phyloP scores from a whole-genome alignment of 2,888 invertebrate species.

The Chymomyza caudatula region DNA sequence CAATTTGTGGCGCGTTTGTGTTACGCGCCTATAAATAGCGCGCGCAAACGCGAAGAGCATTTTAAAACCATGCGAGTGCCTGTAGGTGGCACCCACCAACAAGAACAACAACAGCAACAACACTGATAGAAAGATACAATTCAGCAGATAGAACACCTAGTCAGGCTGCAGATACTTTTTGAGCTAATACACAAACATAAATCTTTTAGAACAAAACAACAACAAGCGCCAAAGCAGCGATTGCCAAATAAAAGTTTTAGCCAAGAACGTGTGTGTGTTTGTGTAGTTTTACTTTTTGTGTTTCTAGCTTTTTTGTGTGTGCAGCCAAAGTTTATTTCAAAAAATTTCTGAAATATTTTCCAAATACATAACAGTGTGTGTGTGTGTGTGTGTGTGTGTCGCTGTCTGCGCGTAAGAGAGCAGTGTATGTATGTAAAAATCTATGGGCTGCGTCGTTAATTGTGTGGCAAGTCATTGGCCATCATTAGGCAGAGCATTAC shows the following conservation, averaged over 20 bases:
- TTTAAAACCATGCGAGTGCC: conserved; percentile 12
- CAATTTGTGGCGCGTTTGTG: conserved; percentile 51
- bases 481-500: background rate
- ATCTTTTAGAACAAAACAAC: conserved; percentile 30
- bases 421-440: no score
- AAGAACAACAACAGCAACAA: background rate
- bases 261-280: background rate
- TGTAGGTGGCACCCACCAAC: background rate
- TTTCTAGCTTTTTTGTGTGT: background rate
- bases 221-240: conserved; percentile 8
- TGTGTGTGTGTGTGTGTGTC: background rate
- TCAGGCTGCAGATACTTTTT: conserved; percentile 34
- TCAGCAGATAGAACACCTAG: conserved; percentile 10
- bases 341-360: background rate
- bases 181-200: conserved; percentile 55
- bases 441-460: background rate
- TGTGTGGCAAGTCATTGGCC: background rate
- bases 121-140: conserved; percentile 8
- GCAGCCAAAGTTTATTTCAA: background rate
- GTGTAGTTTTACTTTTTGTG: conserved; percentile 13
- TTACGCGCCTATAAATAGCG: conserved; percentile 66
- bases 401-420: no score
- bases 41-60: conserved; percentile 35
- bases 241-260: conserved; percentile 47
- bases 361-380: background rate